Conservation (phyloP, 2,888 invertebrate genomes). For the Perizoma flavofasciatum region DNA sequence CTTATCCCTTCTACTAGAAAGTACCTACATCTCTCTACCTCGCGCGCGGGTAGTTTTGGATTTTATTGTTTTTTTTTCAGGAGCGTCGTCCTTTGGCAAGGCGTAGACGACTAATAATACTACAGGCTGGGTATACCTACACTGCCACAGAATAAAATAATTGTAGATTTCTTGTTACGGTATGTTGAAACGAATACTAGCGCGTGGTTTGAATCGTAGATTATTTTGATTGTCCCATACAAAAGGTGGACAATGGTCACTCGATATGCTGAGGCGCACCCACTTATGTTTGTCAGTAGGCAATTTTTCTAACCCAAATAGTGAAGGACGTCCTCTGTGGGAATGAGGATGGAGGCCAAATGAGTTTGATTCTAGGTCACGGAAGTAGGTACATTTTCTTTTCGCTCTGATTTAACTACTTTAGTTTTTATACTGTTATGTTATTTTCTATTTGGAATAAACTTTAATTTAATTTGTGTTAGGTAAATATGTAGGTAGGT, state of each 20-base stretch:
- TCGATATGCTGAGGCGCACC: conserved; percentile 67
- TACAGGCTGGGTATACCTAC: conserved; percentile 46
- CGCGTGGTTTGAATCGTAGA: conserved; percentile 74
- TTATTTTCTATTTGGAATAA: too few relatives aligned
- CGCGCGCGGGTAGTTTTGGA: conserved; percentile 32
- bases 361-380: conserved; percentile 10
- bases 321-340: conserved; percentile 70
- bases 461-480: too few relatives aligned
- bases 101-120: conserved; percentile 68
- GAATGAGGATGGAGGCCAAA: conserved; percentile 46
- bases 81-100: conserved; percentile 68
- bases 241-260: conserved; percentile 68
- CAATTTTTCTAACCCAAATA: conserved; percentile 77
- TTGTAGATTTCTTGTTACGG: conserved; percentile 67
- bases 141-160: conserved; percentile 60
- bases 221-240: conserved; percentile 62
- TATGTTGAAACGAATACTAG: conserved; percentile 80
- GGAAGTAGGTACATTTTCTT: conserved; percentile 5
- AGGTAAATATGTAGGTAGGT: neutral
- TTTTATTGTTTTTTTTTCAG: conserved; percentile 34
- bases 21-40: conserved; percentile 46
- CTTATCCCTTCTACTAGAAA: conserved; percentile 39
- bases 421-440: too few relatives aligned
- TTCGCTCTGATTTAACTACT: neutral
- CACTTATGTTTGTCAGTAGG: conserved; percentile 63